Percentiles rank a stretch among this genome's conserved stretches.
These are phyloP conservation scores for Drosophila parabipectinata DNA, from an alignment of 1,140 invertebrate species.

Conservation along the genomic window DNA sequence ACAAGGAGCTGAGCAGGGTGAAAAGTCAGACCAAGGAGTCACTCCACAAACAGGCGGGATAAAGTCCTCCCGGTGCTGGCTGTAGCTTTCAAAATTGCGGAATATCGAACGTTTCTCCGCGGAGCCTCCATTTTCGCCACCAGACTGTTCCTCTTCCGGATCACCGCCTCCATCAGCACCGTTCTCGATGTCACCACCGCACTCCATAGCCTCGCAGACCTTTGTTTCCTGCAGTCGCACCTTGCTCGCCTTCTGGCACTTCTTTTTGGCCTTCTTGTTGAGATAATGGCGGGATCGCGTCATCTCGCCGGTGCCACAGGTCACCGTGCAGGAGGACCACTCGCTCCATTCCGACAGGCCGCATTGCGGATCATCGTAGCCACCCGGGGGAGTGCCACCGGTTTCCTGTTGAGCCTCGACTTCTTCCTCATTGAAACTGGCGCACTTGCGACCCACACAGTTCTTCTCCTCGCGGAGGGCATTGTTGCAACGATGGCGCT, in stretches of 20 bases:
- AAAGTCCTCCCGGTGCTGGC: slow-evolving; percentile 72
- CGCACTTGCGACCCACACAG: slow-evolving; percentile 85
- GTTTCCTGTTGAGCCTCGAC: slow-evolving; percentile 41
- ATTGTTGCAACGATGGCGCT: slow-evolving; percentile 85
- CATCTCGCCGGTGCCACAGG: slow-evolving; percentile 85
- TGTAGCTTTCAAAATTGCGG: slow-evolving; percentile 74
- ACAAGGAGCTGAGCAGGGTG: slow-evolving; percentile 89
- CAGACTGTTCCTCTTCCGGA: slow-evolving; percentile 16
- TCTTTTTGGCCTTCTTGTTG: slow-evolving; percentile 74
- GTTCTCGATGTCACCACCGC: slow-evolving; percentile 72
- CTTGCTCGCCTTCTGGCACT: slow-evolving; percentile 77
- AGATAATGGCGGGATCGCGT: slow-evolving; percentile 67
- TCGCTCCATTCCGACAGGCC: slow-evolving; percentile 89
- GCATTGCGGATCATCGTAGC: slow-evolving; percentile 85
- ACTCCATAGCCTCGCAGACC: slow-evolving; percentile 65
- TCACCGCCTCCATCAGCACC: slow-evolving; percentile 12
- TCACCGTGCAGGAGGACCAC: slow-evolving; percentile 90
- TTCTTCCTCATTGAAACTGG: slow-evolving; percentile 84
- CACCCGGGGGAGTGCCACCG: slow-evolving; percentile 8
- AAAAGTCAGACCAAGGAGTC: slow-evolving; percentile 90
- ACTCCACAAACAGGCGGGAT: slow-evolving; percentile 87
- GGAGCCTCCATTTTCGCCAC: slow-evolving; percentile 28
- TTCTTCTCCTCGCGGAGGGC: slow-evolving; percentile 85
- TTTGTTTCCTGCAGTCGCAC: slow-evolving; percentile 61
- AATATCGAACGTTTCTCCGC: slow-evolving; percentile 65